These are phyloP conservation scores for Buphagus erythrorhynchus DNA, from an alignment of 2,797 vertebrate genomes.

Conservation along the genomic window DNA sequence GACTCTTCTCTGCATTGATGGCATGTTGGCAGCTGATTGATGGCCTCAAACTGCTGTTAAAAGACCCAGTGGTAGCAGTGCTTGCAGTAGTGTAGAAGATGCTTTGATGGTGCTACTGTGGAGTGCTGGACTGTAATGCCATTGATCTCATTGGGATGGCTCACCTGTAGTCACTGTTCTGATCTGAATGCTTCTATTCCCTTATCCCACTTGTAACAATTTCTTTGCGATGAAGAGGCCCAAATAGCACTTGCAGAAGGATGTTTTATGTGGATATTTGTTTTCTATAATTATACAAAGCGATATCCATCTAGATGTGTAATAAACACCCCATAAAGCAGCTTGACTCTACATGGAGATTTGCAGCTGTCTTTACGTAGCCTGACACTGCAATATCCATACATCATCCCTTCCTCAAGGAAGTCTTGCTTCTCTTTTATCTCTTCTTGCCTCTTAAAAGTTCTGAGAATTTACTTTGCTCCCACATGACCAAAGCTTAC, in stretches of 20 bases:
- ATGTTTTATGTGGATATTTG: constrained; percentile 61
- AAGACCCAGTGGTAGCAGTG: not conserved
- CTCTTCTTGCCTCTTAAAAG: constrained; percentile 35
- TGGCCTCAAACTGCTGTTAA: not conserved
- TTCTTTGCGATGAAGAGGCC: not conserved
- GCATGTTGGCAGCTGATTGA: not conserved
- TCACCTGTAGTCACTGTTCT: not conserved
- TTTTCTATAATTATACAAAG: constrained; percentile 56
- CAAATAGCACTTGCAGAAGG: not conserved
- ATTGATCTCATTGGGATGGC: not conserved
- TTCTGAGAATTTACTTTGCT: not conserved
- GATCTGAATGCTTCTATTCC: not conserved
- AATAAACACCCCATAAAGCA: constrained; percentile 65
- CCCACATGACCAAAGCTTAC: not conserved
- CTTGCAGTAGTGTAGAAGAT: not conserved
- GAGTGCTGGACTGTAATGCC: not conserved
- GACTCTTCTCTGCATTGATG: not conserved
- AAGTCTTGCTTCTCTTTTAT: constrained; percentile 20
- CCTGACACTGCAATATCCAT: constrained; percentile 30
- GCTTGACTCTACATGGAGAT: constrained; percentile 53
- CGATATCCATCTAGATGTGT: constrained; percentile 58
- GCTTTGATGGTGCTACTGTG: not conserved
- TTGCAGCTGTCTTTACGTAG: constrained; percentile 62
- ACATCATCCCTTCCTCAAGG: constrained; percentile 1
- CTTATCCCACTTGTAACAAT: not conserved